These are phyloP conservation scores for Carassius gibelio DNA, from an alignment of 2,113 vertebrate species.

Conservation along the genomic window DNA sequence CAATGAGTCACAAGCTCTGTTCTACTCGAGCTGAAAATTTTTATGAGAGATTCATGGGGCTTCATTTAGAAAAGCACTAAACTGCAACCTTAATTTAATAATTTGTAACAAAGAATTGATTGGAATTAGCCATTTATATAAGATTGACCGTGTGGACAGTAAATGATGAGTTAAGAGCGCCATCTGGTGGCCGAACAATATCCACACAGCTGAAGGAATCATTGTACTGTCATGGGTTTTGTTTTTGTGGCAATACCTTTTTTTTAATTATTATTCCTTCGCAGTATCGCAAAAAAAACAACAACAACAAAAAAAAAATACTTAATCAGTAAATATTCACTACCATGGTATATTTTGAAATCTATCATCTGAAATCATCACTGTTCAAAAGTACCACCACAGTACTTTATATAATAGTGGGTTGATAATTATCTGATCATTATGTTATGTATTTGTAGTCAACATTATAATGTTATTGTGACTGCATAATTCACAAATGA, in stretches of 20 bases:
- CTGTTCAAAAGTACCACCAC: not conserved
- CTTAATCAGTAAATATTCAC: no score
- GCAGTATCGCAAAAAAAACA: no score
- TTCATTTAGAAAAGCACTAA: not conserved
- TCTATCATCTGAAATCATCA: not conserved
- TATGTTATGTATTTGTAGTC: not conserved
- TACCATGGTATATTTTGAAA: no score
- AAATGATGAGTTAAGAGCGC: conserved; percentile 55
- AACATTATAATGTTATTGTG: no score
- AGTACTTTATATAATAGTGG: no score
- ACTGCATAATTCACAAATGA: not conserved
- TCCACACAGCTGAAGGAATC: not conserved
- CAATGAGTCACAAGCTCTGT: conserved; percentile 15
- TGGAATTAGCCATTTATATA: not conserved
- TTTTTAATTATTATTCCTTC: no score
- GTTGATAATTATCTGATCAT: no score
- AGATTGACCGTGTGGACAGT: not conserved
- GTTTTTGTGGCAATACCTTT: no score
- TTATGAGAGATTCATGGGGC: not conserved
- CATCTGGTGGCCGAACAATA: conserved; percentile 66
- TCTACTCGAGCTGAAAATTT: conserved; percentile 14
- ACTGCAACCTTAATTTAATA: not conserved
- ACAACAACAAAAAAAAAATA: no score
- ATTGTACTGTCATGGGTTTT: not conserved
- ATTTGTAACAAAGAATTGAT: conserved; percentile 18